These are phyloP conservation scores for Fregata magnificens DNA, from an alignment of 2,113 vertebrate genomes.

Conservation along the genomic window DNA sequence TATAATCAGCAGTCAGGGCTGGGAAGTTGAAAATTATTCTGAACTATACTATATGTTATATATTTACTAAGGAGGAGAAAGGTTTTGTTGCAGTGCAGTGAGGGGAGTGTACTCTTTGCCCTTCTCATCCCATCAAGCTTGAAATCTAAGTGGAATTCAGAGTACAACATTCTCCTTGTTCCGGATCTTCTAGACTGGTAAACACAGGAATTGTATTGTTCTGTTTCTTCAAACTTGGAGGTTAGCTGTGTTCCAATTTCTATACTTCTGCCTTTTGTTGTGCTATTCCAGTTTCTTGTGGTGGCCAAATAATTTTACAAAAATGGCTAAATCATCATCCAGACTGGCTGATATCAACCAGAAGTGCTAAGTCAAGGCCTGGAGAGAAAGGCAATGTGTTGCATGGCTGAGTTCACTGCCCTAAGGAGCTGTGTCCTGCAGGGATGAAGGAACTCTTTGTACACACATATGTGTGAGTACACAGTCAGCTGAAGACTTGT, in stretches of 20 bases:
- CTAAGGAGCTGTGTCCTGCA: not conserved
- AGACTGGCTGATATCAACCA: not conserved
- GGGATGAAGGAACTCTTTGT: not conserved
- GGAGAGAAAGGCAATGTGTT: not conserved
- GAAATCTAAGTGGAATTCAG: not conserved
- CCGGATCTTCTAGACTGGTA: not conserved
- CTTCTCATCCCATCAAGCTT: not conserved
- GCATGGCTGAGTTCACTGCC: fast-evolving
- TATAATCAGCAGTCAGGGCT: not conserved
- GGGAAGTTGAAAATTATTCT: not conserved
- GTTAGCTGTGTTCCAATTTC: not conserved
- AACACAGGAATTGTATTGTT: not conserved
- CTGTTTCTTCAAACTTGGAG: not conserved
- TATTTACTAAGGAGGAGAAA: not conserved
- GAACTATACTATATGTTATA: not conserved
- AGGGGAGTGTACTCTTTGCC: not conserved
- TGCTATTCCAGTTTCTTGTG: not conserved
- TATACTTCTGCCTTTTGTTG: not conserved
- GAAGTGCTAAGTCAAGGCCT: not conserved
- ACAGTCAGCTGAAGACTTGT: not conserved
- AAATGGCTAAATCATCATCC: not conserved
- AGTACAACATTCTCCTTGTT: not conserved
- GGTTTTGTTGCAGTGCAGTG: not conserved
- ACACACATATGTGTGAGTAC: fast-evolving
- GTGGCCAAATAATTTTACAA: not conserved